Conservation (phyloP, 92 coral and sea anemone genomes). For the Actinostola sp. region DNA sequence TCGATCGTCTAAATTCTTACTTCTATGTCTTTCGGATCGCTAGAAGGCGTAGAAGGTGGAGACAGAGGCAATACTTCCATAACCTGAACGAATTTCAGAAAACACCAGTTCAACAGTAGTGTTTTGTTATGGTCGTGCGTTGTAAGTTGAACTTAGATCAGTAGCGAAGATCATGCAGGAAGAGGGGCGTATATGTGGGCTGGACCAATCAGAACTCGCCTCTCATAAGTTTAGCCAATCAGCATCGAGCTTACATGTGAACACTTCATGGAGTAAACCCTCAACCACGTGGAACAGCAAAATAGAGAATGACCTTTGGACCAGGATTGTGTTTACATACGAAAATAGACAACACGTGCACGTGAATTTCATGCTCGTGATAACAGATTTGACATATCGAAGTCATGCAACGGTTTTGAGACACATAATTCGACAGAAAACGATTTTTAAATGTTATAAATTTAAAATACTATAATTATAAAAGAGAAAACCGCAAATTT, state of each 20-base stretch:
- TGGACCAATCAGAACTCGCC: constrained; percentile 85
- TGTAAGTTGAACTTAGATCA: constrained; percentile 89
- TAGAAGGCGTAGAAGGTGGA: constrained; percentile 99
- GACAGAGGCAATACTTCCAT: constrained; percentile 97
- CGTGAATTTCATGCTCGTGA: constrained; percentile 44
- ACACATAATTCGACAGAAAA: too few species aligned
- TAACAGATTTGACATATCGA: not conserved
- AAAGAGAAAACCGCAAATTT: too few species aligned
- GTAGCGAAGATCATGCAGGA: constrained; percentile 81
- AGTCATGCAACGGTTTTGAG: too few species aligned
- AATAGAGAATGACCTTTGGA: constrained; percentile 76
- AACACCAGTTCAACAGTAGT: not conserved
- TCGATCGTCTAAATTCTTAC: constrained; percentile 57
- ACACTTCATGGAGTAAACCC: constrained; percentile 87
- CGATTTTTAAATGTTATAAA: too few species aligned
- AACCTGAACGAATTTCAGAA: constrained; percentile 37
- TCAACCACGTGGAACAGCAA: constrained; percentile 79
- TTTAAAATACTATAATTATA: too few species aligned
- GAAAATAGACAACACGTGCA: constrained; percentile 49
- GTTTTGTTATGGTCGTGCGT: constrained; percentile 64
- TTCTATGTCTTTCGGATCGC: constrained; percentile 79
- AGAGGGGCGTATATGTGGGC: constrained; percentile 91
- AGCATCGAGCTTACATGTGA: constrained; percentile 85
- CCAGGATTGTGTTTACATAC: constrained; percentile 66
- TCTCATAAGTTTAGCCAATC: constrained; percentile 72